A percentile compares a stretch with the other conserved stretches of the same genome.
Evolutionary conservation across 1,140 invertebrate genomes (phyloP).

Genomic region (Papilio xuthus): DNA sequence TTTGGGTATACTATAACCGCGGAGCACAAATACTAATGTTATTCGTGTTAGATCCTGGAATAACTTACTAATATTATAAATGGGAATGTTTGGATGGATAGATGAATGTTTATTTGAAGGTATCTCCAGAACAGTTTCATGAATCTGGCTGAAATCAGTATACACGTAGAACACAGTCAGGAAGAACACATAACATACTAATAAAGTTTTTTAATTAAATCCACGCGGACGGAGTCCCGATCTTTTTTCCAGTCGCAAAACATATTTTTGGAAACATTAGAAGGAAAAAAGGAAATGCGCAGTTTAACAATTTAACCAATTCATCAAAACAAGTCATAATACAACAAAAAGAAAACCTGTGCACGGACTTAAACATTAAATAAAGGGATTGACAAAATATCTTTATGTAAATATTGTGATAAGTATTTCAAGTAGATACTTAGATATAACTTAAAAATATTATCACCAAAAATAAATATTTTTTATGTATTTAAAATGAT

Average conservation of each 20-base stretch:
- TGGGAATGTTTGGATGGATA: too few relatives aligned
- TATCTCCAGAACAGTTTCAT: too few relatives aligned
- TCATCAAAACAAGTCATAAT: background rate
- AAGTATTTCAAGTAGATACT: background rate
- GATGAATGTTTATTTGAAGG: too few relatives aligned
- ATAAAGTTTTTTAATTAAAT: too few relatives aligned
- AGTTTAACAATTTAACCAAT: slow-evolving; percentile 1
- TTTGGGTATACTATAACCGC: too few relatives aligned
- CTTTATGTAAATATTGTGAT: background rate
- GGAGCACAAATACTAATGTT: too few relatives aligned
- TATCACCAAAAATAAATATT: slow-evolving; percentile 1
- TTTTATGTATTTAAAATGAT: background rate
- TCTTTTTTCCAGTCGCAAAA: background rate
- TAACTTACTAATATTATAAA: too few relatives aligned
- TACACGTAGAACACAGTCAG: too few relatives aligned
- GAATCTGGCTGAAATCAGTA: too few relatives aligned
- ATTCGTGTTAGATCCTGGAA: too few relatives aligned
- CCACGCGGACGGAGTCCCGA: too few relatives aligned
- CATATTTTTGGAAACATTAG: background rate
- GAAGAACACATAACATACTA: too few relatives aligned
- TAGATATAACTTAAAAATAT: background rate
- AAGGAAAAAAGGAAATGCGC: background rate
- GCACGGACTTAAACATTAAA: background rate
- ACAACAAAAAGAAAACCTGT: background rate
- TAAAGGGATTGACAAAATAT: background rate